Evolutionary conservation across 2,888 invertebrate genomes (phyloP), one percentile per base, ranked within the genome.

Genomic region (Asteroscopus sphinx): DNA sequence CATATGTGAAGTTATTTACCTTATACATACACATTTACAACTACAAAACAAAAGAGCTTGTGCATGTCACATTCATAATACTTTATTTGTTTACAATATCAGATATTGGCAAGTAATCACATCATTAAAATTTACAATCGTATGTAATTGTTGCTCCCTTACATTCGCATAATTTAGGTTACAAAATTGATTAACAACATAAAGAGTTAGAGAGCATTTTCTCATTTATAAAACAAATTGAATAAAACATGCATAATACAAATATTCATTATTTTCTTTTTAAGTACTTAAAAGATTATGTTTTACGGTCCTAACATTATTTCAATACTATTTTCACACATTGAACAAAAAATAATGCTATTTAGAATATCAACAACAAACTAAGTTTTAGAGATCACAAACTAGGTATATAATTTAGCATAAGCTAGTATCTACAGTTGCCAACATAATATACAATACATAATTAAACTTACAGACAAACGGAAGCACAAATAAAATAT

Each of bases 341-440:
- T 35, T 41, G 51, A 48, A 58, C 41, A 60, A 28, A 58, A 57
- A 58, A 52, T 58, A 69, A 56, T 44, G 37, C 54, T 68, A 60
- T 51, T 63, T 68, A 73, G 61, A 72, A 80, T 61, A 82, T 76
- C 79, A 86, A 83, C 83, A 84, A 86, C 75, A 79, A 81, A 81
- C 70, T 80, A 82, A 77, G 72, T 80, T 81, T 80, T 70, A 84
- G 90, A 90, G 90, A 91, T 90, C 91, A 89, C 84, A 83, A 85
- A 83, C 79, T 78, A 81, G 81, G 78, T 82, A 81, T 82, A 79
- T 79, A 77, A 66, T 69, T 79, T 60, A 73, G 57, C 62, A 42
- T 56, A 30, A 56, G 76, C 68, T 71, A 68, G 59, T 68, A 84
- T 79, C 77, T 82, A 83, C 76, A 82, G 72, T 73, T 63, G 68